Evolutionary conservation across 2,113 vertebrate genomes (phyloP), one percentile per base, ranked within the genome.

Genomic region (Cephalopterus ornatus): DNA sequence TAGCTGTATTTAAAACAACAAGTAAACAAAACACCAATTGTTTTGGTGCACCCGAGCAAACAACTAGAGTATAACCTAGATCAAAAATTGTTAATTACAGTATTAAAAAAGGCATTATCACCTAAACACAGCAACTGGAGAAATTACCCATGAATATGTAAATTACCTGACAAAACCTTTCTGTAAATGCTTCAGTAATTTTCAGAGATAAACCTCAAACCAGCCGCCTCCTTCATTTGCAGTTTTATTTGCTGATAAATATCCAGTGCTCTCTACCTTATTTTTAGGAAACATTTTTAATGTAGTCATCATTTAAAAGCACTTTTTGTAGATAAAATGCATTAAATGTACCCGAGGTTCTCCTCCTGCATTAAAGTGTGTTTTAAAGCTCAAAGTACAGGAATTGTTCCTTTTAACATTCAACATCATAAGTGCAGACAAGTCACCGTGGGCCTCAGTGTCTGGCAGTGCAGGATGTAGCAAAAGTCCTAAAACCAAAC

Each of bases 91-190:
- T 91, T 96, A 95, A 97, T 96, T 95, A 85, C 42, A 52, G 72
- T 81, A 83, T 95, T 94, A 80, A 92, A 92, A 96, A 86, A 71
- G 46, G 68, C 37, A 72, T 85, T 96, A 96, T 96, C 90, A 94
- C 75, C 88, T 76, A 83, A 96, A 92, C 79, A 94, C 91, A 96
- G 92, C 63, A 84, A 96, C 80, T 55, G 63, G n/a, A 93, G 80
- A 96, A 94, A 95, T 81, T 72, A 72, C 32, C 84, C 70, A 94
- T 95, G 58, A 95, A 95, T 95, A 94, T 86, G 93, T 73, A 97
- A 92, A 96, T 94, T 41, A 88, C 73, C 68, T 84, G 85, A 81
- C 81, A 91, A 96, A 96, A 92, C 41, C 74, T 93, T 81, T 76
- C 72, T 90, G 49, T 41, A 90, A 93, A 94, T 3, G 84, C 92